phyloP scores from a whole-genome alignment of 2,113 vertebrate genomes.

The Hippocampus barbouri region DNA sequence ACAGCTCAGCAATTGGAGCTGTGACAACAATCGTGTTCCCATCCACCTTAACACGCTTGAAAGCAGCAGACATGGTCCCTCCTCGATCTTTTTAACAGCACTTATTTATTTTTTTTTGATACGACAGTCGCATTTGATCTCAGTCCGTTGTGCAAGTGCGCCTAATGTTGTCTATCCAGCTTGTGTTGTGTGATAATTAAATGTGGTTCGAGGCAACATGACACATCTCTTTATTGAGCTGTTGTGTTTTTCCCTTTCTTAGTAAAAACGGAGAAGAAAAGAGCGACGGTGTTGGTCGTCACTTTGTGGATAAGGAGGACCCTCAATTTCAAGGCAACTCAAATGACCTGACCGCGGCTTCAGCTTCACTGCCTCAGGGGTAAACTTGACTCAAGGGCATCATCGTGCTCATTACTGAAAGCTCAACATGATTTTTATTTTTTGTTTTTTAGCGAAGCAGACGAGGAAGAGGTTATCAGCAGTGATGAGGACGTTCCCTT shows the following conservation, averaged over 20 bases:
- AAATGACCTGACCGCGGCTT: conserved; percentile 75
- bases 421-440: background rate
- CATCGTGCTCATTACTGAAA: background rate
- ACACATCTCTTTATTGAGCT: background rate
- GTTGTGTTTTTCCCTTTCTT: conserved; percentile 11
- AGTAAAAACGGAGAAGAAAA: conserved; percentile 63
- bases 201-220: background rate
- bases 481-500: conserved; percentile 91
- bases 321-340: conserved; percentile 83
- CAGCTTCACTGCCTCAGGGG: conserved; percentile 81
- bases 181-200: background rate
- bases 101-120: too few relatives aligned
- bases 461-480: conserved; percentile 80
- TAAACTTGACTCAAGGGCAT: conserved; percentile 39
- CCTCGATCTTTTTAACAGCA: too few relatives aligned
- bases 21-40: too few relatives aligned
- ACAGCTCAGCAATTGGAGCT: too few relatives aligned
- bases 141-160: too few relatives aligned
- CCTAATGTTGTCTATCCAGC: background rate
- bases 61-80: too few relatives aligned
- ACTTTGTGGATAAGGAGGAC: conserved; percentile 78
- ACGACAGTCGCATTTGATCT: too few relatives aligned
- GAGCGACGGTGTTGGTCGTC: conserved; percentile 52
- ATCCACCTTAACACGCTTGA: too few relatives aligned
- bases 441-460: conserved; percentile 60